Evolutionary conservation across 1,140 invertebrate species (phyloP), one percentile per base, ranked within the genome.

Genomic region (Lepidurus packardi): DNA sequence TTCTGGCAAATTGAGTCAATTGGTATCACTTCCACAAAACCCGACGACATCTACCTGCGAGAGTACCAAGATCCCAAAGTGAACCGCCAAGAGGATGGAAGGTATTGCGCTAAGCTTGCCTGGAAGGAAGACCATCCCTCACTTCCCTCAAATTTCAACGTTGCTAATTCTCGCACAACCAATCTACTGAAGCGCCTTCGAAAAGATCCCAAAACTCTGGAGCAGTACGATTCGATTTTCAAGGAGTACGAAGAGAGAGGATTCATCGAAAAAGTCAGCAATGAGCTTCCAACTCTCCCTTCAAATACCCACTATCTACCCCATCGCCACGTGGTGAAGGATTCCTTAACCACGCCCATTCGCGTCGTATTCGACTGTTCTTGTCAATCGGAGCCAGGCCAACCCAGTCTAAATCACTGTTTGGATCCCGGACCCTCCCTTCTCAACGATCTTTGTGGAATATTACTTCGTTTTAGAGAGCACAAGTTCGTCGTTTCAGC

Each of bases 401-500:
- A 21, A 6, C 78, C 25, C 9, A 75, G 74, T 75, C 43, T 75
- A 13, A 75, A 75, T n/a, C 47, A 78, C 53, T 78, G 77, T 73
- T 21, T 78, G 8, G 47, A 78, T 42, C 10, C 77, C 16, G 77
- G 45, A 7, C 16, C 45, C 0, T 10, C n/a, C 10, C 34, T 78
- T 10, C 44, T 45, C 44, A 73, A 73, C 44, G 77, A 78, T 73
- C 47, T 45, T 25, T 24, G 21, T 53, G 13, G 47, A 8, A 78
- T 77, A 24, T n/a, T 77, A 16, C 25, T 77, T 10, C 42, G 43
- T 41, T 77, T 77, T 41, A 24, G 9, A 13, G n/a, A 3, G 24
- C 73, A 74, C n/a, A 41, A 24, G 8, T 25, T 74, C n/a, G 84
- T 82, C 2, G 74, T 85, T 42, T 82, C 80, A 13, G 73, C 73